Evolutionary conservation across 1,140 invertebrate species (phyloP).

Genomic region (Anagrus nilaparvatae): DNA sequence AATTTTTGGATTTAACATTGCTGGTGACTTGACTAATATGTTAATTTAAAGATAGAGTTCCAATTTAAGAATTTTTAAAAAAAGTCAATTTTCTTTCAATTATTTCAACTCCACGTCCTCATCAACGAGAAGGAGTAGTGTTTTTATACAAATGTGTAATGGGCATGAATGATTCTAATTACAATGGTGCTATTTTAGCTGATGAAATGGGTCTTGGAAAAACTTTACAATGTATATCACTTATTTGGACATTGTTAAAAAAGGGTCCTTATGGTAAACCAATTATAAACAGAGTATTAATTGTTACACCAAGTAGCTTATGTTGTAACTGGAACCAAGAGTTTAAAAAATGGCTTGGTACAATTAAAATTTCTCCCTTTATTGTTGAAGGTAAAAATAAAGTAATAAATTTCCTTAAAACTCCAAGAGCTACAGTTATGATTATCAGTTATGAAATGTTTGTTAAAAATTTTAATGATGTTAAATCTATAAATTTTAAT

Average conservation of each 20-base stretch:
- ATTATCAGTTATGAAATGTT: constrained; percentile 70
- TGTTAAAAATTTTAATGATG: constrained; percentile 44
- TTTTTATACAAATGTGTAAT: constrained; percentile 63
- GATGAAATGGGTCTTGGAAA: constrained; percentile 88
- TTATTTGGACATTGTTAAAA: constrained; percentile 59
- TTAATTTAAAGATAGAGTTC: too few species aligned
- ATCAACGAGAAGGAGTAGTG: constrained; percentile 56
- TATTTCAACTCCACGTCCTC: too few species aligned
- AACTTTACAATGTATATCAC: constrained; percentile 68
- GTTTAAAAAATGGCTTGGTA: constrained; percentile 58
- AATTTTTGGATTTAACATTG: too few species aligned
- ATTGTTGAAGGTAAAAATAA: constrained; percentile 48
- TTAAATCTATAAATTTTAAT: constrained; percentile 51
- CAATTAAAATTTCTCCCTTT: constrained; percentile 46
- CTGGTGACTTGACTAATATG: too few species aligned
- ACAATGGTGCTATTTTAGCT: constrained; percentile 62
- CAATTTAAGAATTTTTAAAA: too few species aligned
- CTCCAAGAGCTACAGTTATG: constrained; percentile 44
- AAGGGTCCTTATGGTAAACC: constrained; percentile 56
- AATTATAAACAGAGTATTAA: constrained; percentile 46
- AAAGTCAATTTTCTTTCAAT: too few species aligned
- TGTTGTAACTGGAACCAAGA: constrained; percentile 61
- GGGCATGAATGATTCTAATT: constrained; percentile 47
- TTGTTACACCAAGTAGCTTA: constrained; percentile 60
- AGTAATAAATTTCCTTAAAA: constrained; percentile 46